phyloP scores from a whole-genome alignment of 2,113 vertebrate genomes.

The Collichthys lucidus region DNA sequence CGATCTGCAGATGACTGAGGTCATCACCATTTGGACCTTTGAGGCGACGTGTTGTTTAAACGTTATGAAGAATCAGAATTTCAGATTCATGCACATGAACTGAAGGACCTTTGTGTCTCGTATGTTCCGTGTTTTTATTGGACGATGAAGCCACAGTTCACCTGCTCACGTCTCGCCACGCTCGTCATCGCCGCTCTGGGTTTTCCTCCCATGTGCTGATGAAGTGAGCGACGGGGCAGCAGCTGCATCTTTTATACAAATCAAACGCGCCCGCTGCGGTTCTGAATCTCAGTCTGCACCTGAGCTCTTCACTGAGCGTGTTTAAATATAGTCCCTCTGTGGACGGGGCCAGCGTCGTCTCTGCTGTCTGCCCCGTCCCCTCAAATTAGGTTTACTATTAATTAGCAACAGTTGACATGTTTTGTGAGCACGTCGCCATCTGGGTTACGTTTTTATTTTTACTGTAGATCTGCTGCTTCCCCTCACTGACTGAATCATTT shows the following conservation, averaged over 20 bases:
- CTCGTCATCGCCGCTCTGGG: background rate
- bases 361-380: no score
- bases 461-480: no score
- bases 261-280: background rate
- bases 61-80: no score
- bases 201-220: background rate
- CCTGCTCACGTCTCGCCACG: background rate
- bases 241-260: constrained; percentile 5
- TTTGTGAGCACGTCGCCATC: no score
- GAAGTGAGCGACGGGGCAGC: background rate
- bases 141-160: background rate
- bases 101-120: background rate
- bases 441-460: no score
- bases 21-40: no score
- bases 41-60: no score
- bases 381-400: no score
- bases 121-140: background rate
- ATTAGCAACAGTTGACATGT: no score
- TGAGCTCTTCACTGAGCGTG: background rate
- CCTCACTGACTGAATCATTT: no score
- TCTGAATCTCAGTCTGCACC: background rate
- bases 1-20: no score
- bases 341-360: background rate
- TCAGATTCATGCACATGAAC: no score
- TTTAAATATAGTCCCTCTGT: background rate